Conservation (phyloP, 2,888 invertebrate species). For the Tryphoninae sp. region DNA sequence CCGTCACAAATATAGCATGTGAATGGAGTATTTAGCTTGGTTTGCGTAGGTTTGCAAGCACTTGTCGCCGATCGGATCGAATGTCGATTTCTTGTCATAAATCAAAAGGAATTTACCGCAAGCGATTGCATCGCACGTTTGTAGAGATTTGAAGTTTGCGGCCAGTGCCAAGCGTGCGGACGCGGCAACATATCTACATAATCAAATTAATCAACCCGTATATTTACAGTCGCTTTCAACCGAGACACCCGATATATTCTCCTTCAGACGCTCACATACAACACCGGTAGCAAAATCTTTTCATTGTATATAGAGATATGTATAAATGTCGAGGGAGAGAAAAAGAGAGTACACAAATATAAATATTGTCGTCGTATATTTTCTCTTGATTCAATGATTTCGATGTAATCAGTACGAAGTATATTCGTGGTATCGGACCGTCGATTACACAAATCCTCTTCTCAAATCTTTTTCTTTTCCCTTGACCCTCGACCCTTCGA, state of each 20-base stretch:
- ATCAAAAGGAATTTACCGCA: no score
- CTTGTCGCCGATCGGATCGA: no score
- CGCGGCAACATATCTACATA: no score
- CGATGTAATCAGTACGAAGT: constrained; percentile 46
- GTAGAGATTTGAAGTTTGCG: no score
- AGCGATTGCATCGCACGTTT: no score
- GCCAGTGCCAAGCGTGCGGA: no score
- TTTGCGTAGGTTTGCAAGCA: no score
- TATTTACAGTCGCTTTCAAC: neutral
- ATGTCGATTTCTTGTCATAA: no score
- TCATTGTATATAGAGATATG: constrained; percentile 3
- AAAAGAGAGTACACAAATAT: constrained; percentile 14
- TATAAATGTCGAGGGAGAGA: neutral
- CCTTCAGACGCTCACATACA: no score
- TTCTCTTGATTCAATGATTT: constrained; percentile 37
- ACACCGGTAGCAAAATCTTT: neutral
- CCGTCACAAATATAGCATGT: no score
- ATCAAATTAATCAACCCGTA: no score
- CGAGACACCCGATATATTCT: neutral
- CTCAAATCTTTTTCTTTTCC: neutral
- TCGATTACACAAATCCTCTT: neutral
- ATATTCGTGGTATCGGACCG: constrained; percentile 36
- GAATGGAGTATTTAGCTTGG: no score
- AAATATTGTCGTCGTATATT: constrained; percentile 3
- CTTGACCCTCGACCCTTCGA: constrained; percentile 46